Base-by-base conservation (phyloP, 2,888 invertebrate genomes). In the Leptopterna dolabrata region DNA sequence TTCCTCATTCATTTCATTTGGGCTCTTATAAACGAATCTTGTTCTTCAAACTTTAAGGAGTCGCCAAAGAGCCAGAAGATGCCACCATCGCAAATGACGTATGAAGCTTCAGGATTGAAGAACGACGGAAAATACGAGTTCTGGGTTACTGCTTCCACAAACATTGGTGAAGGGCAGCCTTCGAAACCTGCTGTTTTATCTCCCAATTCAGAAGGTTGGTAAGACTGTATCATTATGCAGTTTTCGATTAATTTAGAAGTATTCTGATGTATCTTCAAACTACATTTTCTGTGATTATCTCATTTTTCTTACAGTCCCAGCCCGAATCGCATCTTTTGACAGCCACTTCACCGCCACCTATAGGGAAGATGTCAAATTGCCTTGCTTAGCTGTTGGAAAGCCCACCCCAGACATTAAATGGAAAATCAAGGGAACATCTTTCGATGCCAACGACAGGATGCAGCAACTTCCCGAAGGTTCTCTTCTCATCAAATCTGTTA, bases 281-380 rank as follows among this genome's bases (percentile, higher is more conserved):
- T n/a, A n/a, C n/a, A n/a, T n/a, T n/a, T n/a, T n/a, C n/a, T n/a
- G n/a, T n/a, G n/a, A n/a, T n/a, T n/a, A n/a, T n/a, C n/a, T n/a
- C n/a, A 51, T 16, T n/a, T n/a, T n/a, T 13, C 9, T 91, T 92
- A 89, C 91, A 96, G 98, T 97, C 87, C 97, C 98, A 76, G 98
- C 98, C 0, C 97, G 97, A 92, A 98, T 98, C 90, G 97, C 98
- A 73, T 98, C 98, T 0, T 98, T 98, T 92, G 97, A 98, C 91
- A 96, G 97, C 91, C 95, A 96, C n/a, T 96, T 98, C 92, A 96
- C 96, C 88, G 97, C 97, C 14, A 97, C 96, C 0, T 97, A 97
- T 92, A 97, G 97, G 92, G 97, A 97, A 93, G 97, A 97, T 90
- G 96, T 98, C 0, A 97, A 96, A 90, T 93, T 98, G 91, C 97